A percentile compares a stretch with the other conserved stretches of the same genome.
Evolutionary conservation across 2,888 invertebrate genomes (phyloP).

Genomic region (Drosophila vallismaia): DNA sequence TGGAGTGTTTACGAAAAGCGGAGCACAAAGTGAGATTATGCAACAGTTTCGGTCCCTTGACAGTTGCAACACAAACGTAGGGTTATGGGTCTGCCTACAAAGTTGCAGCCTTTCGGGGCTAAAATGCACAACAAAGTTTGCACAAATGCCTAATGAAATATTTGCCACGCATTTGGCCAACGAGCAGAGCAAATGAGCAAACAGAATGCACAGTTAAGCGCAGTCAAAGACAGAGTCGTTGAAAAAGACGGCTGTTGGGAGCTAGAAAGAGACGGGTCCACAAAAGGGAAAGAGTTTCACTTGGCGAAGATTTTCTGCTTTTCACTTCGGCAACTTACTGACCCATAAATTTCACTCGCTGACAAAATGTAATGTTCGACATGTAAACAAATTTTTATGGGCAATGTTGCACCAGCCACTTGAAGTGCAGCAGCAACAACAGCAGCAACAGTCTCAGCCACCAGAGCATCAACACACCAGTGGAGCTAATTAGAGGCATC

Average conservation of each 20-base stretch:
- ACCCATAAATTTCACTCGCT: slow-evolving; percentile 74
- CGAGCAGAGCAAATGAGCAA: slow-evolving; percentile 66
- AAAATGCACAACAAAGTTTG: slow-evolving; percentile 66
- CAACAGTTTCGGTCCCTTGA: slow-evolving; percentile 38
- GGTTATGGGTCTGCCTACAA: slow-evolving; percentile 41
- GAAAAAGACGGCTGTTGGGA: neutral
- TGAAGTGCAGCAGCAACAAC: slow-evolving; percentile 39
- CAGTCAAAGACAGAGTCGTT: slow-evolving; percentile 14
- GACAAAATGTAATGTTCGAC: slow-evolving; percentile 59
- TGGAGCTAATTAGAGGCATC: slow-evolving; percentile 73
- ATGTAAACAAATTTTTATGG: slow-evolving; percentile 71
- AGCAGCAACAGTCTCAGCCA: slow-evolving; percentile 17
- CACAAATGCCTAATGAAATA: slow-evolving; percentile 73
- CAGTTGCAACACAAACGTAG: neutral
- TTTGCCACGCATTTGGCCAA: slow-evolving; percentile 74
- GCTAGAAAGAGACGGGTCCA: neutral
- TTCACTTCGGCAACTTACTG: slow-evolving; percentile 71
- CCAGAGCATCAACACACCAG: slow-evolving; percentile 18
- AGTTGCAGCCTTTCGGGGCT: slow-evolving; percentile 59
- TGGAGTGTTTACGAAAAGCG: slow-evolving; percentile 42
- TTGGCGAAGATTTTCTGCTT: slow-evolving; percentile 36
- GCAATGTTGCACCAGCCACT: slow-evolving; percentile 62
- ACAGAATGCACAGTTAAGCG: slow-evolving; percentile 59
- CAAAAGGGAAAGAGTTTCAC: slow-evolving; percentile 18
- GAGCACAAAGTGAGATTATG: slow-evolving; percentile 37